Evolutionary conservation across 2,113 vertebrate genomes (phyloP).

Genomic region (Malaclemys terrapin): DNA sequence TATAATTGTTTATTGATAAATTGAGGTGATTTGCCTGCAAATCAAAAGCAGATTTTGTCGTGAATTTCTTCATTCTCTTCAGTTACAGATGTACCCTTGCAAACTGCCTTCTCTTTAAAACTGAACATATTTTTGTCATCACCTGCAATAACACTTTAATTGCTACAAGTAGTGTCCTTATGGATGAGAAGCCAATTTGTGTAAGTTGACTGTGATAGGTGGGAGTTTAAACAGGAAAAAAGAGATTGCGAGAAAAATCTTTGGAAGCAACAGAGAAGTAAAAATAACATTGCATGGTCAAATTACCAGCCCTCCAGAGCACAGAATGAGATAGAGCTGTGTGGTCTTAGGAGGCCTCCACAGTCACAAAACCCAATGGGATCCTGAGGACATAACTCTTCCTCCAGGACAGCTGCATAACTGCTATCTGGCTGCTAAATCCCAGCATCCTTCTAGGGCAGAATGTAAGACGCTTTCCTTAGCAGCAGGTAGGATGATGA

Average conservation of each 20-base stretch:
- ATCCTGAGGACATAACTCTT: not conserved
- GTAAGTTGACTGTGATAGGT: conserved; percentile 5
- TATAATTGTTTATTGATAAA: not conserved
- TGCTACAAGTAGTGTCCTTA: not conserved
- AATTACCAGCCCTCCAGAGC: not conserved
- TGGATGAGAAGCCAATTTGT: not conserved
- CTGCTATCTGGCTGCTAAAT: not conserved
- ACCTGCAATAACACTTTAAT: conserved; percentile 35
- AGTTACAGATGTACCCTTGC: conserved; percentile 42
- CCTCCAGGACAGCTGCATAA: not conserved
- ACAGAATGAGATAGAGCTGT: not conserved
- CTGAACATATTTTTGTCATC: conserved; percentile 57
- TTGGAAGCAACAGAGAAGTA: conserved; percentile 10
- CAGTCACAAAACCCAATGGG: not conserved
- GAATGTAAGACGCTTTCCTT: not conserved
- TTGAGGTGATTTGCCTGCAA: conserved; percentile 19
- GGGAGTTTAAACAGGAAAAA: conserved; percentile 11
- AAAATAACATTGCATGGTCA: not conserved
- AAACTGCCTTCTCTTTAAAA: conserved; percentile 23
- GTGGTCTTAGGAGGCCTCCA: not conserved
- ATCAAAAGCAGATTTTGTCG: conserved; percentile 57
- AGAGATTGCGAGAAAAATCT: conserved; percentile 8
- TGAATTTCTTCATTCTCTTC: conserved; percentile 3
- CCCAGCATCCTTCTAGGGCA: not conserved
- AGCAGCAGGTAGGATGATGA: not conserved